These are phyloP conservation scores for Dasysyrphus tricinctus DNA, from an alignment of 2,888 invertebrate species.

Conservation along the genomic window DNA sequence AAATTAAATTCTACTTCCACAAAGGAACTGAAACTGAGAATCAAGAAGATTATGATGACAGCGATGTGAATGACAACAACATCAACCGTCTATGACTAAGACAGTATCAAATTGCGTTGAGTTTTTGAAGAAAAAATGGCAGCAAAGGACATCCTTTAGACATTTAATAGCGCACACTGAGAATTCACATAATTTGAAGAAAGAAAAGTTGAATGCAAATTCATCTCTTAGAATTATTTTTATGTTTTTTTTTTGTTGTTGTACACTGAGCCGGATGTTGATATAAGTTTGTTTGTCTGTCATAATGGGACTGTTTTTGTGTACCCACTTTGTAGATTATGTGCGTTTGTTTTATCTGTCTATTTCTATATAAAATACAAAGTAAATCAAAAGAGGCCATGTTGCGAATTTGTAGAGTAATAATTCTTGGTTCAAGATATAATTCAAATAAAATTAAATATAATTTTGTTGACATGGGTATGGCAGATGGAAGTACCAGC, in stretches of 20 bases:
- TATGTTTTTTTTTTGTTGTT: neutral
- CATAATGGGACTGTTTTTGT: conserved; percentile 21
- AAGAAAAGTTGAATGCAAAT: conserved; percentile 58
- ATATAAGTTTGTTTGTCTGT: conserved; percentile 43
- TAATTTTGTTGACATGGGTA: neutral
- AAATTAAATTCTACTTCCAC: conserved; percentile 41
- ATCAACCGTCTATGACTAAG: neutral
- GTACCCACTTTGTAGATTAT: neutral
- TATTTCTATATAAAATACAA: neutral
- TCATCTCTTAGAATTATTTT: conserved; percentile 29
- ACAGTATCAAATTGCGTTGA: conserved; percentile 31
- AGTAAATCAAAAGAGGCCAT: conserved; percentile 27
- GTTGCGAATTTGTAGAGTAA: conserved; percentile 15
- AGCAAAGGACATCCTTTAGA: conserved; percentile 59
- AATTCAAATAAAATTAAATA: conserved; percentile 31
- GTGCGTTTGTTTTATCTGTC: neutral
- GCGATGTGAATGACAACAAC: neutral
- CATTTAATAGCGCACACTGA: conserved; percentile 52
- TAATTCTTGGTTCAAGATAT: conserved; percentile 11
- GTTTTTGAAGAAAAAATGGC: conserved; percentile 47
- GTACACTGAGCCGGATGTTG: conserved; percentile 51
- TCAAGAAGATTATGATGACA: conserved; percentile 12
- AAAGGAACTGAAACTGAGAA: conserved; percentile 19
- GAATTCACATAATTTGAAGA: conserved; percentile 62
- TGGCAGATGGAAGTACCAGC: conserved; percentile 20